These are phyloP conservation scores for Puffinus mauretanicus DNA, from an alignment of 2,113 vertebrate genomes.

Conservation along the genomic window DNA sequence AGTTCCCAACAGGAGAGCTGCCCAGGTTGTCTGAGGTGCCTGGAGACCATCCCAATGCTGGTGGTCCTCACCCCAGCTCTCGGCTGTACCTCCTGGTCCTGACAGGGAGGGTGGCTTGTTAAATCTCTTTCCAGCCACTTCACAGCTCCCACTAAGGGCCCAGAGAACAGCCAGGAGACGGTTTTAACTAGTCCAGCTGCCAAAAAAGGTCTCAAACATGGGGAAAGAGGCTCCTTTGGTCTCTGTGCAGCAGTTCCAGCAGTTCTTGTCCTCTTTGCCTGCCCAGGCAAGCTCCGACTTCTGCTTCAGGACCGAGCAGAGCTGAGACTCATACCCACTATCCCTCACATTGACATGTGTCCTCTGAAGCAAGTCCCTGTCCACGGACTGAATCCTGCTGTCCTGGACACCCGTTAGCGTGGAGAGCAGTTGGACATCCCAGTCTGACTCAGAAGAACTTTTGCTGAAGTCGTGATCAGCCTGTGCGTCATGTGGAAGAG, in stretches of 20 bases:
- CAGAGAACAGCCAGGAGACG: neutral
- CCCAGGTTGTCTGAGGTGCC: rapidly evolving
- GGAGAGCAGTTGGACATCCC: constrained; percentile 70
- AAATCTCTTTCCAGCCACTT: neutral
- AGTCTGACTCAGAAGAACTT: constrained; percentile 56
- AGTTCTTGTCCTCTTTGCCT: neutral
- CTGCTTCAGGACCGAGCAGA: constrained; percentile 65
- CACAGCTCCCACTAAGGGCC: neutral
- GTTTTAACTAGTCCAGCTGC: neutral
- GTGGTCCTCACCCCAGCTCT: neutral
- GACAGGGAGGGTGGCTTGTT: rapidly evolving
- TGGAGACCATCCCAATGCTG: neutral
- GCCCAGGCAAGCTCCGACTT: neutral
- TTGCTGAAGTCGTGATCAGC: neutral
- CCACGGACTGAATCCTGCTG: neutral
- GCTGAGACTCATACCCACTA: constrained; percentile 59
- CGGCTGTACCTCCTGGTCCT: neutral
- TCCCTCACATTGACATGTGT: constrained; percentile 42
- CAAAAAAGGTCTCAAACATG: constrained; percentile 43
- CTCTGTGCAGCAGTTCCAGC: constrained; percentile 8
- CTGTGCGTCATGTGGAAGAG: rapidly evolving
- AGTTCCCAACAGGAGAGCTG: neutral
- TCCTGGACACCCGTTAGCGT: neutral
- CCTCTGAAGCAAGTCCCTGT: constrained; percentile 70
- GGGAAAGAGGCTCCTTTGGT: constrained; percentile 31